A percentile compares a stretch with the other conserved stretches of the same genome.
Evolutionary conservation across 2,797 vertebrate genomes (phyloP).

Genomic region (Sebastes hopkinsi): DNA sequence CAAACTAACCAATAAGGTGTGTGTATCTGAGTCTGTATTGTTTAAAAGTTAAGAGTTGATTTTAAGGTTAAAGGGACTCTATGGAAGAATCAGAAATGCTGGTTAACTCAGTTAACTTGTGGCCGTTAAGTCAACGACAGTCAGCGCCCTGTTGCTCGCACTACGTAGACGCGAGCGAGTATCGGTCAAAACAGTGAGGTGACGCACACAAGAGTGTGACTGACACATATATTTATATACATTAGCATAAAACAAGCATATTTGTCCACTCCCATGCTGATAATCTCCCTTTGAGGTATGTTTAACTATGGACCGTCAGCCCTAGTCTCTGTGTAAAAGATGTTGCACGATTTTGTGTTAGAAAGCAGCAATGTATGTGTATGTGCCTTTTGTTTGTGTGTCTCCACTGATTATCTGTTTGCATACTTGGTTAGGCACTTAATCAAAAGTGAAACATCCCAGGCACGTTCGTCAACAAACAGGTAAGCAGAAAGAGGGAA

Average conservation of each 20-base stretch:
- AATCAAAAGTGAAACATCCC: constrained; percentile 62
- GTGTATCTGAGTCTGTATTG: neutral
- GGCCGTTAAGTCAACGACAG: too few relatives aligned
- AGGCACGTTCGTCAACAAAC: constrained; percentile 18
- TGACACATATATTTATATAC: too few relatives aligned
- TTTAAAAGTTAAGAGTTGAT: neutral
- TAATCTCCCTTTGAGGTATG: too few relatives aligned
- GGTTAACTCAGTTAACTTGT: too few relatives aligned
- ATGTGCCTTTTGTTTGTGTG: neutral
- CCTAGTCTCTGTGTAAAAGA: neutral
- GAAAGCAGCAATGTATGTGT: neutral
- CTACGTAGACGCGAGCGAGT: too few relatives aligned
- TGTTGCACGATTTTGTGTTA: neutral
- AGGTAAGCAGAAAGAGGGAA: constrained; percentile 26
- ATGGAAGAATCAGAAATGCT: too few relatives aligned
- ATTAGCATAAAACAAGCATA: too few relatives aligned
- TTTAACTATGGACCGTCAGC: too few relatives aligned
- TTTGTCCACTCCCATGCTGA: too few relatives aligned
- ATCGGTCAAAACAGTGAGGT: too few relatives aligned
- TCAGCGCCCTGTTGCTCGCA: too few relatives aligned
- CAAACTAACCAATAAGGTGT: constrained; percentile 1
- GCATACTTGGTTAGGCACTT: neutral
- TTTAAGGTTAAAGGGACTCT: neutral
- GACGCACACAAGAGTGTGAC: too few relatives aligned
- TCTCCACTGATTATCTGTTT: neutral